phyloP scores from a whole-genome alignment of 2,113 vertebrate genomes.

The Phyllopteryx taeniolatus region DNA sequence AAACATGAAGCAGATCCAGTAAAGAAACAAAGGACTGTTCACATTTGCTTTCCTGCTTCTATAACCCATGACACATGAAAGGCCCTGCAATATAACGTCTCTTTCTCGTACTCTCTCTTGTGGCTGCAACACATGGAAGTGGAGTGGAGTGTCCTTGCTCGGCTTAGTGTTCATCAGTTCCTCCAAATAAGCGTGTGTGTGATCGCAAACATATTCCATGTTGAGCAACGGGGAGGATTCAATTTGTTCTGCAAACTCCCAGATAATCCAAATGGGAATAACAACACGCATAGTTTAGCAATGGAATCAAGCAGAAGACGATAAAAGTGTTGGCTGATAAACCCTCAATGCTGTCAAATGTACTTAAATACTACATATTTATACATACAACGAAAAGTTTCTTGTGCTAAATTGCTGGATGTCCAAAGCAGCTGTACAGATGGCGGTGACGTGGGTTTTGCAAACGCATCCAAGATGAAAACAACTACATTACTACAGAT shows the following conservation, averaged over 20 bases:
- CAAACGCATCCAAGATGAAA: background rate
- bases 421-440: conserved; percentile 19
- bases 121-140: conserved; percentile 20
- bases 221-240: conserved; percentile 31
- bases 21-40: conserved; percentile 34
- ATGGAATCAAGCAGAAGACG: conserved; percentile 14
- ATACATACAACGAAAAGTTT: conserved; percentile 10
- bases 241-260: conserved; percentile 16
- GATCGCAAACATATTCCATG: conserved; percentile 41
- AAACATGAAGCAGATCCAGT: conserved; percentile 32
- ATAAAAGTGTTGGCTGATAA: conserved; percentile 22
- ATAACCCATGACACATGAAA: background rate
- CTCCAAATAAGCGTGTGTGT: conserved; percentile 1
- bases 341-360: conserved; percentile 18
- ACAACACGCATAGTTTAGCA: conserved; percentile 24
- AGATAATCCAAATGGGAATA: conserved; percentile 21
- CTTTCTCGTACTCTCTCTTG: background rate
- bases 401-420: conserved; percentile 22
- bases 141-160: conserved; percentile 33
- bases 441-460: conserved; percentile 6
- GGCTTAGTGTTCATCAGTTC: conserved; percentile 42
- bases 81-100: conserved; percentile 7
- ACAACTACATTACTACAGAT: conserved; percentile 12
- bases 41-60: conserved; percentile 34
- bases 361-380: conserved; percentile 20